Percentiles rank a stretch among this genome's conserved stretches.
Conservation (phyloP, 2,888 invertebrate genomes). For the Euzetes globulus region DNA sequence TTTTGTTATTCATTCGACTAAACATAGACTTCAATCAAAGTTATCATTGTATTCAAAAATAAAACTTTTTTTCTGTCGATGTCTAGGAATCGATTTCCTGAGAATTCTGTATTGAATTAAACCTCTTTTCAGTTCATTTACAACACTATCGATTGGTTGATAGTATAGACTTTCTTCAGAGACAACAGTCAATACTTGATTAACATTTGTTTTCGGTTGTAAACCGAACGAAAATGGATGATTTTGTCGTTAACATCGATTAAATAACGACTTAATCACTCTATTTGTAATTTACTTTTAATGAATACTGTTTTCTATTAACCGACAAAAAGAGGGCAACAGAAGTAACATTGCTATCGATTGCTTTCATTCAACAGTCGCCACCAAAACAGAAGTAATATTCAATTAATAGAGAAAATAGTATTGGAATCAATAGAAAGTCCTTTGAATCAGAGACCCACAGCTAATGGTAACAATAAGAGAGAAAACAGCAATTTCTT, state of each 20-base stretch:
- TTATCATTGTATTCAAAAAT: neutral
- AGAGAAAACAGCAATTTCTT: no score
- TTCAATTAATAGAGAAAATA: neutral
- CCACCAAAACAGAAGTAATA: neutral
- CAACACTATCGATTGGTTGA: neutral
- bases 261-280: neutral
- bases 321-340: neutral
- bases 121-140: neutral
- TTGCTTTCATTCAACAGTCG: neutral
- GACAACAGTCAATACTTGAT: no score
- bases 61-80: no score
- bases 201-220: no score
- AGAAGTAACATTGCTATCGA: neutral
- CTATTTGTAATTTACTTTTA: neutral
- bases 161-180: no score
- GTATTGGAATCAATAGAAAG: neutral
- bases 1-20: no score
- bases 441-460: neutral
- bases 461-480: neutral
- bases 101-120: no score
- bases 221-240: no score
- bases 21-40: neutral
- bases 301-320: neutral
- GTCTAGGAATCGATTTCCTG: no score
- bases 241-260: neutral